Evolutionary conservation across 2,797 vertebrate genomes (phyloP).

Genomic region (Microctenopoma stevenorrisi): DNA sequence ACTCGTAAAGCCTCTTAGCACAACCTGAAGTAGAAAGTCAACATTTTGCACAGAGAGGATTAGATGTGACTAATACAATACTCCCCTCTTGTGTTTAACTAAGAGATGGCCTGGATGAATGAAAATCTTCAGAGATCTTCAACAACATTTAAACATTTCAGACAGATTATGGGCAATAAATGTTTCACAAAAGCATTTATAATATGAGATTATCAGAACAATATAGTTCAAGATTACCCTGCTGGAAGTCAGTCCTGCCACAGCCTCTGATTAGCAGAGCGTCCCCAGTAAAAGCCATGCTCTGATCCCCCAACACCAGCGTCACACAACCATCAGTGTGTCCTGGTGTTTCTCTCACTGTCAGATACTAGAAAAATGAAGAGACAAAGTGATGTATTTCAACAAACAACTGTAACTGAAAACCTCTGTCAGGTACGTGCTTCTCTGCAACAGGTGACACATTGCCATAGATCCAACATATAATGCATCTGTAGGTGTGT

Average conservation of each 20-base stretch:
- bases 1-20: constrained; percentile 84
- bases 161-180: too few relatives aligned
- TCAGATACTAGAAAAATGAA: constrained; percentile 75
- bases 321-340: constrained; percentile 92
- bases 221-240: constrained; percentile 76
- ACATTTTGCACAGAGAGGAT: not conserved
- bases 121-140: not conserved
- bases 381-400: not conserved
- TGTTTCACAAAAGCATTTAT: too few relatives aligned
- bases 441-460: too few relatives aligned
- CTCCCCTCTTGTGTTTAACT: constrained; percentile 43
- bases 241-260: constrained; percentile 93
- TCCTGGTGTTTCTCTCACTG: constrained; percentile 84
- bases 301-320: constrained; percentile 83
- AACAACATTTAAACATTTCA: not conserved
- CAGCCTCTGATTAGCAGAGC: constrained; percentile 91
- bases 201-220: too few relatives aligned
- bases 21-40: constrained; percentile 75
- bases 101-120: too few relatives aligned
- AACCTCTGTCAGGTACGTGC: too few relatives aligned
- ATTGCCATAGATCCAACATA: too few relatives aligned
- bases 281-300: constrained; percentile 92
- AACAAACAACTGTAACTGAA: not conserved
- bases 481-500: too few relatives aligned
- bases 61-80: not conserved